Evolutionary conservation across 2,797 vertebrate genomes (phyloP).

Genomic region (Eutrigla gurnardus): DNA sequence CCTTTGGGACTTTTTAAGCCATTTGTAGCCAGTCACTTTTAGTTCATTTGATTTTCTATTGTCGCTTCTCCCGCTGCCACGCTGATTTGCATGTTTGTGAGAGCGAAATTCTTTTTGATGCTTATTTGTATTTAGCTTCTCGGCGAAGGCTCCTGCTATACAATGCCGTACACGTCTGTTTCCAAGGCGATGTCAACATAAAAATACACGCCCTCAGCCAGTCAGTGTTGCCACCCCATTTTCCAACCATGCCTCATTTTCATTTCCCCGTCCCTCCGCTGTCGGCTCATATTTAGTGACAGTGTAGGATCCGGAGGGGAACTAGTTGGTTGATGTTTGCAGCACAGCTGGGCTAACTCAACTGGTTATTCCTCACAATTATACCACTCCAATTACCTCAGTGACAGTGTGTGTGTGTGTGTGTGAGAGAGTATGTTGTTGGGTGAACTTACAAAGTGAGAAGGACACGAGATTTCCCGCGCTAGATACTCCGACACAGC

Average conservation of each 20-base stretch:
- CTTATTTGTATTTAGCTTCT: conserved; percentile 35
- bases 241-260: conserved; percentile 44
- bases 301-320: conserved; percentile 16
- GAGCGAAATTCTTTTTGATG: conserved; percentile 12
- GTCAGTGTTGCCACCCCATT: conserved; percentile 46
- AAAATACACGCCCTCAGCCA: conserved; percentile 52
- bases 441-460: conserved; percentile 19
- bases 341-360: conserved; percentile 64
- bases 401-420: conserved; percentile 25
- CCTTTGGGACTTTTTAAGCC: conserved; percentile 68
- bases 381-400: conserved; percentile 55
- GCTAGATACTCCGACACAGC: conserved; percentile 14
- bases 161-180: conserved; percentile 38
- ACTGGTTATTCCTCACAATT: conserved; percentile 69
- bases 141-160: conserved; percentile 11
- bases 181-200: conserved; percentile 51
- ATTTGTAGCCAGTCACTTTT: conserved; percentile 69
- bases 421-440: conserved; percentile 19
- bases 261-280: conserved; percentile 35
- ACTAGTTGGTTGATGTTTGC: conserved; percentile 49
- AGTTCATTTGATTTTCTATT: conserved; percentile 56
- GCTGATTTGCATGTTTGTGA: conserved; percentile 32
- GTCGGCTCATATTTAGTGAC: conserved; percentile 49
- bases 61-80: conserved; percentile 23
- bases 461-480: conserved; percentile 31